These are phyloP conservation scores for Drosophila persimilis DNA, from an alignment of 1,140 invertebrate genomes.

Conservation along the genomic window DNA sequence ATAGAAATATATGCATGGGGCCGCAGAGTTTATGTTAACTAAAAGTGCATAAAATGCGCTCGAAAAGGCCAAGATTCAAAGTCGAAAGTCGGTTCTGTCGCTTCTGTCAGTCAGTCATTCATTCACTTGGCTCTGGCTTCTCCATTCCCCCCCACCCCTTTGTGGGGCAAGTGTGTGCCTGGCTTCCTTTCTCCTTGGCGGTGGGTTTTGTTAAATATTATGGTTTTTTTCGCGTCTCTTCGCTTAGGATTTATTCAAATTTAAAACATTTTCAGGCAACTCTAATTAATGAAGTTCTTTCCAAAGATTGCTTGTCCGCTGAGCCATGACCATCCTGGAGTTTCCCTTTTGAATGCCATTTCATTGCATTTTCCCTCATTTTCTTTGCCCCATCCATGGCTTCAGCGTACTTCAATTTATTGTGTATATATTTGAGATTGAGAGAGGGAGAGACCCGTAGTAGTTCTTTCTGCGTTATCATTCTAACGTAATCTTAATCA, in stretches of 20 bases:
- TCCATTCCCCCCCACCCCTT: not conserved
- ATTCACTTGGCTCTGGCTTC: conserved; percentile 36
- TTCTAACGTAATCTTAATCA: conserved; percentile 82
- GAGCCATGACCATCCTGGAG: conserved; percentile 14
- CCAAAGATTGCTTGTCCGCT: conserved; percentile 28
- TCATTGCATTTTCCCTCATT: conserved; percentile 32
- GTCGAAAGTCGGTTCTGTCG: conserved; percentile 20
- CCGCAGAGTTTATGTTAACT: conserved; percentile 72
- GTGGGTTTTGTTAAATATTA: conserved; percentile 30
- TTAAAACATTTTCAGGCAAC: not conserved
- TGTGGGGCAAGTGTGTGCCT: not conserved
- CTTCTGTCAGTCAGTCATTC: conserved; percentile 47
- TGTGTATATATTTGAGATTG: conserved; percentile 26
- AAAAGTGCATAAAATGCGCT: conserved; percentile 78
- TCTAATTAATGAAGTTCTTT: conserved; percentile 35
- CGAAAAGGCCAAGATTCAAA: conserved; percentile 39
- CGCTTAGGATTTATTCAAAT: conserved; percentile 5
- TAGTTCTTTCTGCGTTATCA: conserved; percentile 59
- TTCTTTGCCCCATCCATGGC: not conserved
- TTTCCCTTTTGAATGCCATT: conserved; percentile 50
- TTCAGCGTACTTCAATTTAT: conserved; percentile 34
- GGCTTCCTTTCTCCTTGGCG: conserved; percentile 28
- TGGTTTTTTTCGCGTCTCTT: conserved; percentile 3
- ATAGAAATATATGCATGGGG: conserved; percentile 19
- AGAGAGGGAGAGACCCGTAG: conserved; percentile 4